phyloP scores from a whole-genome alignment of 2,888 invertebrate species.

The Apodemia hepburni region DNA sequence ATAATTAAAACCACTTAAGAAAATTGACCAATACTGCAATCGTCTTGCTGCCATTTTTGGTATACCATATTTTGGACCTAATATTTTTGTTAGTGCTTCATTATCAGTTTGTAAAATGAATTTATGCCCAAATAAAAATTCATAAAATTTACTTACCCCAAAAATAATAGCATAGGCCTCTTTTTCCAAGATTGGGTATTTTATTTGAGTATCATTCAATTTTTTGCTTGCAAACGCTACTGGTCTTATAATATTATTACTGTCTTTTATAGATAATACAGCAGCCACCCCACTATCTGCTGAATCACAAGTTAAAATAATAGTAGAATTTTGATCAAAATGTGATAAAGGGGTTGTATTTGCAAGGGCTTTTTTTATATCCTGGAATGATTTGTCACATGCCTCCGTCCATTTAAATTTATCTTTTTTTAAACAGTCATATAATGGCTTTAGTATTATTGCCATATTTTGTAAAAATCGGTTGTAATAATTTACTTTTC shows the following conservation, averaged over 20 bases:
- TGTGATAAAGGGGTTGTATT: no score
- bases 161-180: slow-evolving; percentile 35
- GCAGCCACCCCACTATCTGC: slow-evolving; percentile 21
- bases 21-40: slow-evolving; percentile 35
- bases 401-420: no score
- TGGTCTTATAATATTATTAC: slow-evolving; percentile 23
- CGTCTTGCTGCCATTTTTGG: slow-evolving; percentile 39
- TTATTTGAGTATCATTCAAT: slow-evolving; percentile 27
- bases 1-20: slow-evolving; percentile 31
- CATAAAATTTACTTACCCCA: slow-evolving; percentile 28
- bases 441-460: not conserved
- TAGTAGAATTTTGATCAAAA: not conserved
- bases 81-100: slow-evolving; percentile 37
- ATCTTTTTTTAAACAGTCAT: no score
- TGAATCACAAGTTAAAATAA: slow-evolving; percentile 27
- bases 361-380: no score
- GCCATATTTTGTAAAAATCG: slow-evolving; percentile 14
- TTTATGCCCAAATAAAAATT: slow-evolving; percentile 26
- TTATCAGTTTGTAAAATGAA: slow-evolving; percentile 37
- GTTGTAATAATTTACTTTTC: slow-evolving; percentile 15
- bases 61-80: slow-evolving; percentile 33
- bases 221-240: slow-evolving; percentile 32
- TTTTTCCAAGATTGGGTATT: slow-evolving; percentile 31
- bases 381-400: no score
- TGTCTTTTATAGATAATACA: slow-evolving; percentile 23